Evolutionary conservation across 2,797 vertebrate species (phyloP).

Genomic region (Pelochelys cantorii): DNA sequence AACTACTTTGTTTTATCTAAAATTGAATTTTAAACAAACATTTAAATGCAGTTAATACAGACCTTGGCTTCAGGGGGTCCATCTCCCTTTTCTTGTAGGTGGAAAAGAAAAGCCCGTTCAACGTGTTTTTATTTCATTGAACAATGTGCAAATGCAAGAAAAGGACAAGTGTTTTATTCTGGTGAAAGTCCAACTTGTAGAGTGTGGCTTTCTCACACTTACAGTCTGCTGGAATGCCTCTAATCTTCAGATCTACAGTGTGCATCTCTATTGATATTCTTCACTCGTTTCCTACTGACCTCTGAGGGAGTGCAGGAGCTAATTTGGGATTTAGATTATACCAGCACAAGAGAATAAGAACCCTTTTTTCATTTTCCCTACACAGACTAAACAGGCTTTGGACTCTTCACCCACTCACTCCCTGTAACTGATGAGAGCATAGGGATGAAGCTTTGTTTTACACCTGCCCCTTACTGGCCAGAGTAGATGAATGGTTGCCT

Average conservation of each 20-base stretch:
- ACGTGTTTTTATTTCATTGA: not conserved
- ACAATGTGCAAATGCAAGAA: not conserved
- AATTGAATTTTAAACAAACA: constrained; percentile 73
- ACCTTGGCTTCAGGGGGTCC: constrained; percentile 2
- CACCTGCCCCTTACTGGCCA: not conserved
- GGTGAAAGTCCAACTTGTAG: not conserved
- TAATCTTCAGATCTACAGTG: not conserved
- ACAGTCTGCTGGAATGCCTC: not conserved
- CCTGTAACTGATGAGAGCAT: not conserved
- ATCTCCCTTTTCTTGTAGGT: constrained; percentile 24
- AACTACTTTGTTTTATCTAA: constrained; percentile 65
- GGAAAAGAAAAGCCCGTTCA: constrained; percentile 36
- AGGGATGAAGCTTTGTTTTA: not conserved
- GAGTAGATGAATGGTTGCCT: not conserved
- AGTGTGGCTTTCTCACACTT: not conserved
- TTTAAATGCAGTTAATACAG: constrained; percentile 60
- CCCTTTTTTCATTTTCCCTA: not conserved
- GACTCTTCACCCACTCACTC: not conserved
- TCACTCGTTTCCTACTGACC: not conserved
- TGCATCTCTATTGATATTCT: not conserved
- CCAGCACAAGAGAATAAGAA: not conserved
- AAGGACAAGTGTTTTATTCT: not conserved
- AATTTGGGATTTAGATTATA: not conserved
- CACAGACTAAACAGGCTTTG: not conserved
- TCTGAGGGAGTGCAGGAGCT: not conserved